Evolutionary conservation across 23 tunicate genomes (phyloP).

Genomic region (Phallusia fumigata): DNA sequence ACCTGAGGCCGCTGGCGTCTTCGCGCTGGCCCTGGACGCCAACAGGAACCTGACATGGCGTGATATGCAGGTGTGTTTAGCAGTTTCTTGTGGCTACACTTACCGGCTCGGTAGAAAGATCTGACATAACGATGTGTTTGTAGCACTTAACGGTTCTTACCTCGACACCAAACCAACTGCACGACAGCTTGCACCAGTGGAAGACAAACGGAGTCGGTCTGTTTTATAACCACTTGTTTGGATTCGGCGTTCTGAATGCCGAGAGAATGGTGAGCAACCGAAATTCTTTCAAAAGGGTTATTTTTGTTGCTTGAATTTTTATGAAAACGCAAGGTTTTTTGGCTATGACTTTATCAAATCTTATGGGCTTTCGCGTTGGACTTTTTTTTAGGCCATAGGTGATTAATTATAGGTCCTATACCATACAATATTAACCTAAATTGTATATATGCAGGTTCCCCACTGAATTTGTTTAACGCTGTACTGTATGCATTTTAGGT

Average conservation of each 20-base stretch:
- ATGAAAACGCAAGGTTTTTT: no score
- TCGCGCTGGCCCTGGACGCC: constrained; percentile 97
- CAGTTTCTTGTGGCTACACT: background rate
- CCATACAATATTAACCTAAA: no score
- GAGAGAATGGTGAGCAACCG: constrained; percentile 60
- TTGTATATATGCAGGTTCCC: no score
- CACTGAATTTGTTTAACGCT: no score
- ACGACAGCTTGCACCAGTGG: constrained; percentile 88
- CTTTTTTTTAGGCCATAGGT: no score
- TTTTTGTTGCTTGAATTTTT: no score
- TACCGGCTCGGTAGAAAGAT: background rate
- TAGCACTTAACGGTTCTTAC: constrained; percentile 94
- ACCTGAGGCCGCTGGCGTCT: constrained; percentile 99
- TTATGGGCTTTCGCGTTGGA: no score
- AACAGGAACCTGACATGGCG: constrained; percentile 95
- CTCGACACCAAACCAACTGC: constrained; percentile 74
- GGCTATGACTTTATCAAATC: no score
- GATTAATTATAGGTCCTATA: no score
- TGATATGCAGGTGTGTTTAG: constrained; percentile 76
- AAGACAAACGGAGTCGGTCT: constrained; percentile 90
- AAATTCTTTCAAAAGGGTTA: no score
- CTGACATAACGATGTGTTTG: background rate
- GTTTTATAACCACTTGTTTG: constrained; percentile 92
- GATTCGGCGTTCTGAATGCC: constrained; percentile 91
- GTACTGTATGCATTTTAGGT: constrained; percentile 32